phyloP scores from a whole-genome alignment of 2,888 invertebrate species.

The Drosophila infuscata region DNA sequence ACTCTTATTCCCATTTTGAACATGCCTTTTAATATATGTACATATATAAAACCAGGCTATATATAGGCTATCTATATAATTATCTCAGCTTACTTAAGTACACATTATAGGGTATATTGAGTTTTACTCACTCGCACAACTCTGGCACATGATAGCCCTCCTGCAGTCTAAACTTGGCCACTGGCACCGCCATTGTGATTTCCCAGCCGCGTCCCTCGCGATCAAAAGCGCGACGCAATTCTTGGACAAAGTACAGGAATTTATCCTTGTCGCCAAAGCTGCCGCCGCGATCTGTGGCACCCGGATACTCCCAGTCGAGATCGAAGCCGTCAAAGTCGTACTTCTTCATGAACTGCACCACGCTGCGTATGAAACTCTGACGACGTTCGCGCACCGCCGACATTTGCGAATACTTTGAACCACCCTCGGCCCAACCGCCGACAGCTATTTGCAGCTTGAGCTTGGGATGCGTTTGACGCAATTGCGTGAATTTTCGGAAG shows the following conservation, averaged over 20 bases:
- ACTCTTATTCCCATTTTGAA: neutral
- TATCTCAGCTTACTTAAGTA: no score
- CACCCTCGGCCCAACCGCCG: slow-evolving; percentile 96
- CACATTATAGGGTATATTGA: neutral
- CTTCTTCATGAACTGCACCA: slow-evolving; percentile 91
- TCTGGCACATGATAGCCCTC: slow-evolving; percentile 97
- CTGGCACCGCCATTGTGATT: slow-evolving; percentile 95
- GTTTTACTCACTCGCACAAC: slow-evolving; percentile 91
- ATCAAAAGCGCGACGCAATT: slow-evolving; percentile 92
- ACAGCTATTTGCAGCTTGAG: slow-evolving; percentile 93
- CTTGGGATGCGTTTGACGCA: slow-evolving; percentile 89
- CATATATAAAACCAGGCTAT: neutral
- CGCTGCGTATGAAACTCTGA: slow-evolving; percentile 90
- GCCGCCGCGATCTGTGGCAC: slow-evolving; percentile 94
- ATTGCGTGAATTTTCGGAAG: slow-evolving; percentile 91
- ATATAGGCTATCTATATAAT: no score
- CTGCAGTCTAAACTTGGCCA: slow-evolving; percentile 93
- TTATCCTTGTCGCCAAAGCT: slow-evolving; percentile 93
- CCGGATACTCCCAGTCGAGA: slow-evolving; percentile 96
- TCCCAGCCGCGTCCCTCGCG: slow-evolving; percentile 92
- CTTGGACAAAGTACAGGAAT: slow-evolving; percentile 93
- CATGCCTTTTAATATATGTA: neutral
- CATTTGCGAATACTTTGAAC: slow-evolving; percentile 93
- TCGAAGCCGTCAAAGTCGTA: slow-evolving; percentile 94
- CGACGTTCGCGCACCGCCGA: slow-evolving; percentile 90